phyloP scores from a whole-genome alignment of 2,888 invertebrate species.

The Macrophya alboannulata region DNA sequence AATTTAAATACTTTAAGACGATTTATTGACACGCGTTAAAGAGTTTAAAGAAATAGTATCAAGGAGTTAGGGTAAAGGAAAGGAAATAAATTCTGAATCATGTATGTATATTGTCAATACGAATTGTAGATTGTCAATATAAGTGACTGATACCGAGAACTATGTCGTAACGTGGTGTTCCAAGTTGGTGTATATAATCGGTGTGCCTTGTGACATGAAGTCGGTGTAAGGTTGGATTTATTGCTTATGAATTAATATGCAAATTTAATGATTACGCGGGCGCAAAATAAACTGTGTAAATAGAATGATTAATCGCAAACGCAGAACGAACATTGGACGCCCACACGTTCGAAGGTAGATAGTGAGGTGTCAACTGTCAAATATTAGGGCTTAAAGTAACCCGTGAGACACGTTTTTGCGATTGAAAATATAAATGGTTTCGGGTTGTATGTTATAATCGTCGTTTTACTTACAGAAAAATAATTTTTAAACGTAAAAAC shows the following conservation, averaged over 20 bases:
- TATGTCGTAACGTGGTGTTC: slow-evolving; percentile 3
- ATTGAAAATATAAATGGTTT: not conserved
- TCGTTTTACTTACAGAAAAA: not conserved
- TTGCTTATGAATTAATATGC: slow-evolving; percentile 28
- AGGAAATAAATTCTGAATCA: slow-evolving; percentile 15
- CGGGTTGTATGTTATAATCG: not conserved
- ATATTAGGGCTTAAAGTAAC: not conserved
- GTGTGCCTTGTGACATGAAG: not conserved
- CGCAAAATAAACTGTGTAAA: slow-evolving; percentile 61
- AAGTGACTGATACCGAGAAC: not conserved
- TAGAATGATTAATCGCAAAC: slow-evolving; percentile 62
- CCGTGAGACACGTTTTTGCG: not conserved
- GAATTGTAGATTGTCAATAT: slow-evolving; percentile 6
- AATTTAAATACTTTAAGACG: not conserved
- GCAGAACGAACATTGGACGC: slow-evolving; percentile 73
- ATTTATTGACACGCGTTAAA: not conserved
- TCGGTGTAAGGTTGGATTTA: not conserved
- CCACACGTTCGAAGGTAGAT: slow-evolving; percentile 69
- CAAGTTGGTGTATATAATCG: not conserved
- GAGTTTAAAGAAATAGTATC: not conserved
- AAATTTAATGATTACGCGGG: slow-evolving; percentile 42
- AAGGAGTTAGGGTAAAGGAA: not conserved
- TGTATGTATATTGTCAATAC: slow-evolving; percentile 3
- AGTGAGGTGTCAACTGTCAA: slow-evolving; percentile 47
- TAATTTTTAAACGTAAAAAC: slow-evolving; percentile 61